Evolutionary conservation across 2,113 vertebrate genomes (phyloP).

Genomic region (Sinocyclocheilus rhinocerous): DNA sequence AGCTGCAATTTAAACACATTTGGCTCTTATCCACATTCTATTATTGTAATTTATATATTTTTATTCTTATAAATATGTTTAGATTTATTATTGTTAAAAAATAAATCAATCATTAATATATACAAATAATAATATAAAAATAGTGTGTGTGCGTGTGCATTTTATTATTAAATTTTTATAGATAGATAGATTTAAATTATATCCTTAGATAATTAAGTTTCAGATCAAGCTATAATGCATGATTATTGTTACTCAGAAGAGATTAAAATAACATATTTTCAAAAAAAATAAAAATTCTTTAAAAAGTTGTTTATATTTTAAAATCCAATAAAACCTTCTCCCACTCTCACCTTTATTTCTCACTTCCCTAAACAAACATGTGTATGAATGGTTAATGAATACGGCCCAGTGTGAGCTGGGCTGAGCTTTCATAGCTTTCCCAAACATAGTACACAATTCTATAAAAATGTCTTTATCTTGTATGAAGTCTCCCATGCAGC

Average conservation of each 20-base stretch:
- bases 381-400: neutral
- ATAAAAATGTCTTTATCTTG: conserved; percentile 29
- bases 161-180: neutral
- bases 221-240: too few relatives aligned
- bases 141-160: too few relatives aligned
- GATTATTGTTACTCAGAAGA: too few relatives aligned
- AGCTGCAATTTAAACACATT: neutral
- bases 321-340: neutral
- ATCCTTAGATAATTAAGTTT: neutral
- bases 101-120: too few relatives aligned
- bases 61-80: too few relatives aligned
- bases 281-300: too few relatives aligned
- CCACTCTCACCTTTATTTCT: neutral
- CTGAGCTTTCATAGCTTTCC: neutral
- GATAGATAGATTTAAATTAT: neutral
- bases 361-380: neutral
- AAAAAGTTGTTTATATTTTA: neutral
- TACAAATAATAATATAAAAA: too few relatives aligned
- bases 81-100: too few relatives aligned
- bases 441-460: neutral
- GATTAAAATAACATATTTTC: too few relatives aligned
- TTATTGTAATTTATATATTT: neutral
- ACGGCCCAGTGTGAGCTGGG: neutral
- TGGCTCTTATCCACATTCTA: neutral
- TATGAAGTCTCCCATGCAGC: conserved; percentile 21